Percentiles rank a stretch among this genome's conserved stretches.
These are phyloP conservation scores for Xestia ashworthii DNA, from an alignment of 2,888 invertebrate species.

Conservation along the genomic window DNA sequence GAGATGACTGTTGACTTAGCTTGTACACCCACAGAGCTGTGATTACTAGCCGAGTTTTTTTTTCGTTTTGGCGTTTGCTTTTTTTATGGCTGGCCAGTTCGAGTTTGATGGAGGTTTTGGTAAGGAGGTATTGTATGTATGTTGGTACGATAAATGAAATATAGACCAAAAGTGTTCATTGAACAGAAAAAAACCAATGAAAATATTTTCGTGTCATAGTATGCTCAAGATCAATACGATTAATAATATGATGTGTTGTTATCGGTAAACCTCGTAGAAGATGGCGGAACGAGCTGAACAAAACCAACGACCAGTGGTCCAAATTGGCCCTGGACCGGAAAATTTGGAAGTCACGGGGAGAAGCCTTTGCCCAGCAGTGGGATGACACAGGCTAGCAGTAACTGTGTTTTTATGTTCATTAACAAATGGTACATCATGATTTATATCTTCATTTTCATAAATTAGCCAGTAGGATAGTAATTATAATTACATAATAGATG, in stretches of 20 bases:
- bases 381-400: no score
- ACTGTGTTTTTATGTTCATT: no score
- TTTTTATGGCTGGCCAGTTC: constrained; percentile 13
- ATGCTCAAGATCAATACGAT: no score
- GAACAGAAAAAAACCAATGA: no score
- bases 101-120: constrained; percentile 4
- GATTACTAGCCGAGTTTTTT: constrained; percentile 53
- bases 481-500: not conserved
- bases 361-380: no score
- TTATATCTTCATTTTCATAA: not conserved
- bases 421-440: not conserved
- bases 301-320: no score
- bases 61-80: not conserved
- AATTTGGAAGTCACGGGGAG: no score
- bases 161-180: not conserved
- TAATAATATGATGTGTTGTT: not conserved
- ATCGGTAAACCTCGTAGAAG: no score
- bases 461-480: not conserved
- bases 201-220: no score
- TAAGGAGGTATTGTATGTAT: not conserved
- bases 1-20: constrained; percentile 86
- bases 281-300: no score
- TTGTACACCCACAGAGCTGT: constrained; percentile 68
- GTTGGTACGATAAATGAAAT: not conserved
- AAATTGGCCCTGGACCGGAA: no score